Evolutionary conservation across 2,888 invertebrate species (phyloP).

Genomic region (Lepidocyrtoides sp.): DNA sequence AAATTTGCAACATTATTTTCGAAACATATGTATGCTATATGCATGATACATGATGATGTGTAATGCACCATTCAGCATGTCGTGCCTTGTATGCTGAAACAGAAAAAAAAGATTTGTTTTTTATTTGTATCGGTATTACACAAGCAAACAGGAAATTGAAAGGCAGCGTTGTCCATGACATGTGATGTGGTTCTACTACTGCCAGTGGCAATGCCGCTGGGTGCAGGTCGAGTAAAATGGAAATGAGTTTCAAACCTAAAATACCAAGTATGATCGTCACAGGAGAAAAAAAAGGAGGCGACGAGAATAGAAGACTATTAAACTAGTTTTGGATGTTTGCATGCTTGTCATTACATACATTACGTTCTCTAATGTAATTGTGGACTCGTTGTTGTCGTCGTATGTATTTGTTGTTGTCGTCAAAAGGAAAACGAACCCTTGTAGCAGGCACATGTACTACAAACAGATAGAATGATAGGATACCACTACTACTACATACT

Average conservation of each 20-base stretch:
- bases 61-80: too few species aligned
- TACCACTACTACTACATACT: neutral
- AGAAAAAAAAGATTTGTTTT: neutral
- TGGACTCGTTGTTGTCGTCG: neutral
- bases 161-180: neutral
- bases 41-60: too few species aligned
- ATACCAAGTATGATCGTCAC: neutral
- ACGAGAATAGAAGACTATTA: neutral
- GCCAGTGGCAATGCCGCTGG: neutral
- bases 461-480: neutral
- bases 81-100: too few species aligned
- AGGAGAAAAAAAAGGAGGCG: neutral
- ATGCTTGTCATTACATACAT: constrained; percentile 32
- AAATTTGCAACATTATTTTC: neutral
- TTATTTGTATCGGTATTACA: neutral
- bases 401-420: neutral
- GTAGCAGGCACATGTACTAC: neutral
- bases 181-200: too few species aligned
- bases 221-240: neutral
- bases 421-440: neutral
- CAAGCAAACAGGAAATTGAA: constrained; percentile 37
- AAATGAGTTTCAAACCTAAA: constrained; percentile 9
- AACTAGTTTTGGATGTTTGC: constrained; percentile 42
- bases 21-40: neutral
- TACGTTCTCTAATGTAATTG: constrained; percentile 22